Base-by-base conservation (phyloP, 2,888 invertebrate species). In the Synergus gifuensis region DNA sequence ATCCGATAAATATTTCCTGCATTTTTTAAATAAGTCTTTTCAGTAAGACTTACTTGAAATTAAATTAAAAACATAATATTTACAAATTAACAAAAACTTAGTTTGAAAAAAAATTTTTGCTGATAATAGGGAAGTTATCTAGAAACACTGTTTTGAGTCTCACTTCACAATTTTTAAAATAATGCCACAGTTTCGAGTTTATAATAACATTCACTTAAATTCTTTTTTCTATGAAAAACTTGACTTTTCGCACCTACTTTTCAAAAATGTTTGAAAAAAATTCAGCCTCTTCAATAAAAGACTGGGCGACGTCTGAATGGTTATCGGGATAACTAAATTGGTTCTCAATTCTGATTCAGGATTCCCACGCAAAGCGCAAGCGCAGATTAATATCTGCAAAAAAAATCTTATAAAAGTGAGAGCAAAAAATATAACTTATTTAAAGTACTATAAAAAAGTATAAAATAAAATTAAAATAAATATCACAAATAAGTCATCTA, bases 301-400 rank as follows among this genome's bases (percentile, higher is more conserved):
- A 73, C 28, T 54, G 49, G n/a, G 46, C 4, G 9, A 54, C 69
- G 69, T 73, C 49, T 73, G 69, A 36, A 73, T 49, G 22, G 54
- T 54, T 73, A 9, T n/a, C 54, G 22, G 11, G 3, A 8, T 49
- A 28, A n/a, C 67, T 18, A 46, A 67, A 67, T 36, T 49, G 22
- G 8, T 36, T 49, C 69, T 73, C 22, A 18, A 46, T 9, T 12
- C 67, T 22, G 28, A 11, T 73, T 49, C 28, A 49, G 28, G 7
- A 54, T 49, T 16, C 1, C 2, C 8, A 36, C 9, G 2, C 8
- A 49, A 44, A 67, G 69, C 69, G 69, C 69, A 73, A 36, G 49
- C 69, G 69, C 69, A 73, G 49, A 54, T 14, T 28, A 3, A 11
- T 36, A 9, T 36, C 22, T 49, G 8, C 22, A 28, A 16, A 46